Evolutionary conservation across 2,888 invertebrate genomes (phyloP).

Genomic region (Byasa hedistus): DNA sequence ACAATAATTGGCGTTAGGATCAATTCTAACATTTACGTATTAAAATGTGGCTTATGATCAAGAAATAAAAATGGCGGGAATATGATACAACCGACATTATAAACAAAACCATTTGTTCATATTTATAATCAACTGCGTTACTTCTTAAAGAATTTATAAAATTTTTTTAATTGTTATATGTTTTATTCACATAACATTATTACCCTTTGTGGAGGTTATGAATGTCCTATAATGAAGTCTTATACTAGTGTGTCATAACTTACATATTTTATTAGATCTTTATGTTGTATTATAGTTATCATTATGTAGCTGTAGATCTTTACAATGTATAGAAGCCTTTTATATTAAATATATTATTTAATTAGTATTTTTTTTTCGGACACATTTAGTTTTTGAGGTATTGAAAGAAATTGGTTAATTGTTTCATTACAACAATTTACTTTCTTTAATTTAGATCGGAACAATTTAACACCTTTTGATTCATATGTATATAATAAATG

Average conservation of each 20-base stretch:
- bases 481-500: background rate
- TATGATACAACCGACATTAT: background rate
- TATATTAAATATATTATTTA: too few relatives aligned
- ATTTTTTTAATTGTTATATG: background rate
- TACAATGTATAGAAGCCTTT: too few relatives aligned
- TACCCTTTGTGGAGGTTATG: slow-evolving; percentile 3
- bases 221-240: slow-evolving; percentile 11
- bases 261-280: background rate
- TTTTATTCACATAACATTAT: slow-evolving; percentile 12
- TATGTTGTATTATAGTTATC: background rate
- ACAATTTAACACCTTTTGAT: background rate
- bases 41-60: background rate
- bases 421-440: too few relatives aligned
- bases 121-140: background rate
- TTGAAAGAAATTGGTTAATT: too few relatives aligned
- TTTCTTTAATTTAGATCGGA: too few relatives aligned
- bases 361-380: too few relatives aligned
- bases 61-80: background rate
- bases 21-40: too few relatives aligned
- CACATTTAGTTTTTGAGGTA: too few relatives aligned
- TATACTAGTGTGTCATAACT: slow-evolving; percentile 4
- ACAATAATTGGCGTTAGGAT: too few relatives aligned
- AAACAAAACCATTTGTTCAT: background rate
- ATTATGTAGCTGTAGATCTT: too few relatives aligned
- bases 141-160: background rate